These are phyloP conservation scores for Distichodus sexfasciatus DNA, from an alignment of 2,797 vertebrate species.

Conservation along the genomic window DNA sequence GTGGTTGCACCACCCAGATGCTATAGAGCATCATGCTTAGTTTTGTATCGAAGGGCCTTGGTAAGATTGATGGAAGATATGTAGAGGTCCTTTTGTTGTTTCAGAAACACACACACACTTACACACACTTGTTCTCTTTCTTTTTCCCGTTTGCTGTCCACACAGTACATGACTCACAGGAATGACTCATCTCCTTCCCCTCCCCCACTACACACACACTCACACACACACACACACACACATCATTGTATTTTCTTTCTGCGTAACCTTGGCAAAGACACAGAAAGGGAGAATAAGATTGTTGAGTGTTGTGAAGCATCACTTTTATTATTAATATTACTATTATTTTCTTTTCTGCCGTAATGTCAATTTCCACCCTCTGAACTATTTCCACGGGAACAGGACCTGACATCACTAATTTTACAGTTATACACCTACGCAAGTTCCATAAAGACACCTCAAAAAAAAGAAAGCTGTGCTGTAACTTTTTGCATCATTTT, in stretches of 20 bases:
- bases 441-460: no score
- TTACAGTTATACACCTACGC: no score
- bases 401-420: no score
- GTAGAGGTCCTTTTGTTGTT: constrained; percentile 22
- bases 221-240: constrained; percentile 60
- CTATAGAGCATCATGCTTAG: not conserved
- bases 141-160: constrained; percentile 49
- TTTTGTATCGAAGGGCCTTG: constrained; percentile 15
- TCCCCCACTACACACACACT: constrained; percentile 39
- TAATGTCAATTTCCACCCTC: no score
- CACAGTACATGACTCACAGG: constrained; percentile 76
- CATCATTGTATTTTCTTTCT: constrained; percentile 71
- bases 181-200: constrained; percentile 71
- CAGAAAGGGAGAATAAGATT: constrained; percentile 58
- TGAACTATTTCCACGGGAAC: no score
- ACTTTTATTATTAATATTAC: no score
- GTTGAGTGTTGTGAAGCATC: constrained; percentile 46
- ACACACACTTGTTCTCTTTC: constrained; percentile 37
- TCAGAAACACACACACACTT: constrained; percentile 33
- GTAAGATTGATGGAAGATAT: constrained; percentile 19
- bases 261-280: constrained; percentile 75
- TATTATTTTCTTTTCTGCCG: no score
- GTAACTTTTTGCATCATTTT: no score
- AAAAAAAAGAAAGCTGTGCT: no score
- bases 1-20: no score